Evolutionary conservation across 2,888 invertebrate species (phyloP), one percentile per base, ranked within the genome.

Genomic region (Drosophila rubida): DNA sequence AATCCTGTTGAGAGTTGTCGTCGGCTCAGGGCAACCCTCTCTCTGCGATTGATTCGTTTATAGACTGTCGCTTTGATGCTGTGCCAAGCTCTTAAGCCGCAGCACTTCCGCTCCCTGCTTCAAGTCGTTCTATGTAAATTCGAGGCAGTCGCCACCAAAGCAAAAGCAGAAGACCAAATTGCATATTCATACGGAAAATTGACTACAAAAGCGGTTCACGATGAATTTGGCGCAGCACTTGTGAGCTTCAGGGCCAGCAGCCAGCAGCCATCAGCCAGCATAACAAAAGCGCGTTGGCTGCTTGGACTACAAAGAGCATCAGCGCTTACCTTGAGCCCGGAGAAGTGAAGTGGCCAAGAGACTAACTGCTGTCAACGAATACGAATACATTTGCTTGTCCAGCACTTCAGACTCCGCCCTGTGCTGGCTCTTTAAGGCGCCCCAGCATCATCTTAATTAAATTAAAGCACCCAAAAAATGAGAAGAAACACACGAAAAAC

Each of bases 111-210:
- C n/a, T 3, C 8, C 4, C 25, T 7, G 0, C 7, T 7, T 5
- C 6, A 25, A 4, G n/a, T 11, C 11, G 25, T 19, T 4, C 60
- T 19, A 66, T 66, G 61, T 35, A 66, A 71, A 71, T 46, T 27
- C 49, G 13, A 53, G 54, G 71, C 39, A 44, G 59, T 46, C 39
- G 16, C 25, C 30, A 35, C 19, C 42, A 67, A 55, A 42, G 22
- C 23, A 11, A 35, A 14, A 23, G 50, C 50, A 8, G 1, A 32
- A 13, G 8, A 45, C 42, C 30, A 61, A 69, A 75, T 69, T 84
- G 71, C 78, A 81, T 81, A 81, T 82, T 82, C 75, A 81, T 78
- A 72, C 67, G 66, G 27, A 60, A 46, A 69, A 65, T 61, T 73
- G 55, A 75, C 48, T 69, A 68, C 69, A 66, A 76, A 72, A 69